A percentile compares a stretch with the other conserved stretches of the same genome.
These are phyloP conservation scores for Alethe diademata DNA, from an alignment of 2,113 vertebrate genomes.

Conservation along the genomic window DNA sequence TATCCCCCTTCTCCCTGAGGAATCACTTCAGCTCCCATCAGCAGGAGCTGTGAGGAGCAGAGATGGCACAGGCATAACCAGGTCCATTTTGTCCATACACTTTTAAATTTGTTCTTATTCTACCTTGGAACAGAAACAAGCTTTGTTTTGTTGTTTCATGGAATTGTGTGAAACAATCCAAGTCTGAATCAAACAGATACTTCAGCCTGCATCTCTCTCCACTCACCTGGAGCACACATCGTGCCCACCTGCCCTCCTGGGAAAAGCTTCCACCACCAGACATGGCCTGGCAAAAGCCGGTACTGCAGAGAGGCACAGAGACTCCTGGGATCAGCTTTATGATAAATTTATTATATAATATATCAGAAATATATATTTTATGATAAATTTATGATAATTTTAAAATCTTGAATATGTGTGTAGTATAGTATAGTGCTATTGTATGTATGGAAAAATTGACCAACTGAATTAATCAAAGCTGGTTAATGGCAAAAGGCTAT, in stretches of 20 bases:
- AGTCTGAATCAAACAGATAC: neutral
- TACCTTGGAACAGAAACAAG: neutral
- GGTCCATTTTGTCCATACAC: neutral
- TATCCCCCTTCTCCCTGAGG: neutral
- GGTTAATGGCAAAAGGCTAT: neutral
- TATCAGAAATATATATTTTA: too few relatives aligned
- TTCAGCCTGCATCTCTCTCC: neutral
- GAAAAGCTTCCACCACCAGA: neutral
- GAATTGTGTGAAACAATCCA: neutral
- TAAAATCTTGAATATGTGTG: neutral
- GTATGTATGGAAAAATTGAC: neutral
- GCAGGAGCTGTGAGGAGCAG: neutral
- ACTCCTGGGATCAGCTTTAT: neutral
- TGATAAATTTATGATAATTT: too few relatives aligned
- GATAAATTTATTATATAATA: neutral
- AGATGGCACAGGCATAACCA: fast-evolving
- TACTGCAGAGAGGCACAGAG: neutral
- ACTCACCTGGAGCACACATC: neutral
- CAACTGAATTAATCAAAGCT: neutral
- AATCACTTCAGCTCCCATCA: neutral
- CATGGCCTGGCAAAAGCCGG: neutral
- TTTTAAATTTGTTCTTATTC: neutral
- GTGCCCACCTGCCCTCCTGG: neutral
- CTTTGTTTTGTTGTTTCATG: neutral
- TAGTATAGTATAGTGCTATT: neutral